phyloP scores from a whole-genome alignment of 2,113 vertebrate species.

The Hippoglossus stenolepis region DNA sequence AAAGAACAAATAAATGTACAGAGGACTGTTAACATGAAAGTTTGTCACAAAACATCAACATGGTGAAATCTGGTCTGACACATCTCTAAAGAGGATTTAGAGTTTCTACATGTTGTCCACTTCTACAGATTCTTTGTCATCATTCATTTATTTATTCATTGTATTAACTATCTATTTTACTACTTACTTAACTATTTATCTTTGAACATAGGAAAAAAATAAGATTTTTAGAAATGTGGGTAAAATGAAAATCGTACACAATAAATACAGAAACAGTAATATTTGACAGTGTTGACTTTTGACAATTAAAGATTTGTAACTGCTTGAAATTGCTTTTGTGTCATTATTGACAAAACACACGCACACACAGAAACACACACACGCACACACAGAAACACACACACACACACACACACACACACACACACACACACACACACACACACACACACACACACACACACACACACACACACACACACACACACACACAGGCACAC shows the following conservation, averaged over 20 bases:
- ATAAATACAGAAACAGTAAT: constrained; percentile 46
- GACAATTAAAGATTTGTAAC: constrained; percentile 80
- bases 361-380: neutral
- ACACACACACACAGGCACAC: constrained; percentile 11
- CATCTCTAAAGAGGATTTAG: constrained; percentile 2
- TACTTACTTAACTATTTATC: constrained; percentile 54
- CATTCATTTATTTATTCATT: constrained; percentile 43
- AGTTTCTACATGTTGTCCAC: constrained; percentile 20
- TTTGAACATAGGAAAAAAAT: constrained; percentile 42
- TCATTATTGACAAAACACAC: constrained; percentile 20
- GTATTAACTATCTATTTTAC: constrained; percentile 66
- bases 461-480: constrained; percentile 16
- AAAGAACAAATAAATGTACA: constrained; percentile 21
- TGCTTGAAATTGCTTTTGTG: constrained; percentile 57
- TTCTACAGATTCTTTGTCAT: constrained; percentile 26
- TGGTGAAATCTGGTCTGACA: neutral
- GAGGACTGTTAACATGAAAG: constrained; percentile 3
- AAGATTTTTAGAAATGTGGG: constrained; percentile 61
- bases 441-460: too few species aligned
- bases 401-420: too few species aligned
- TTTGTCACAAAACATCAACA: neutral
- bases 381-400: too few species aligned
- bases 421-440: too few species aligned
- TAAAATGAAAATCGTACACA: constrained; percentile 40
- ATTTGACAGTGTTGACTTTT: constrained; percentile 76